Evolutionary conservation across 2,113 vertebrate species (phyloP), one percentile per base, ranked within the genome.

Genomic region (Halichoerus grypus): DNA sequence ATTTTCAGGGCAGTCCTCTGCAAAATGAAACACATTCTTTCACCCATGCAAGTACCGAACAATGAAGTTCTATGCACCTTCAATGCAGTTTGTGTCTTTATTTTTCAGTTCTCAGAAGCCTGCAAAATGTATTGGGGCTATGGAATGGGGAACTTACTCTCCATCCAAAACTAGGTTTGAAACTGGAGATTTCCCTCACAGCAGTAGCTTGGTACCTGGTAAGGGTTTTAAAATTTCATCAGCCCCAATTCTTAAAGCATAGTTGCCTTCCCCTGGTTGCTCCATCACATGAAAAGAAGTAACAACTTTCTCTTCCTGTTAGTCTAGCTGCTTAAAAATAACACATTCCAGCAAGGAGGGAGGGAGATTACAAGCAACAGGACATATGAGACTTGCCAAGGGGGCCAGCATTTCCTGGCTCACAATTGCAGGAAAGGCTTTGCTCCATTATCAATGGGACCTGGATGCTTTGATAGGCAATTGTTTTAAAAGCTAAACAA

Each of bases 371-470:
- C 39, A 91, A 97, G 97, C 71, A 63, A 96, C 84, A 93, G 98
- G 98, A 98, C 95, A 94, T 89, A 46, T 63, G 93, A 96, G 59
- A 97, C 97, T 53, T 92, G 98, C 98, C 93, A 24, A 97, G 95
- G 96, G 96, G 97, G 95, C 98, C 96, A 97, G 98, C 97, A 98
- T 98, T 99, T 99, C 99, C 99, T 99, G 99, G 98, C 97, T 98
- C 97, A 99, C 99, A 99, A 99, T 99, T 92, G 97, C 99, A 99
- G 99, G 99, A 99, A 99, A 96, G 95, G 97, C 98, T 51, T 94
- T 98, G 99, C 98, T 98, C 0, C 79, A 95, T 95, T 98, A 99
- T 99, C 98, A 98, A 98, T 98, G 97, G 98, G 98, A 98, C 97
- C 98, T 98, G 97, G 86, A 97, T 42, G 88, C 96, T 98, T 98